A percentile compares a stretch with the other conserved stretches of the same genome.
These are phyloP conservation scores for Pristis pectinata DNA, from an alignment of 2,797 vertebrate genomes.

Conservation along the genomic window DNA sequence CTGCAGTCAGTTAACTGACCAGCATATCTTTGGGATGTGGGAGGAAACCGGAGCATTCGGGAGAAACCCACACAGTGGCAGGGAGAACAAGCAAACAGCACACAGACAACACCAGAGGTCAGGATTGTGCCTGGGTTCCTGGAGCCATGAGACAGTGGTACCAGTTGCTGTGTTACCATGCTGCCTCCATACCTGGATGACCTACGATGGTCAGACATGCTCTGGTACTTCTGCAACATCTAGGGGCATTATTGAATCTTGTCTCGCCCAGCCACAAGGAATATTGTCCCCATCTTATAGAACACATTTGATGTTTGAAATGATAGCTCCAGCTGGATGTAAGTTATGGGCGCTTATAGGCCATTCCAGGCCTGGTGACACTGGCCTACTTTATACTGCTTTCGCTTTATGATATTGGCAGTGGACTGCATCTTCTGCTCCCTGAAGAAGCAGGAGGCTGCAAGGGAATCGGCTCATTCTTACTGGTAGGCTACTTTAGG, in stretches of 20 bases:
- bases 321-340: neutral
- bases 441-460: neutral
- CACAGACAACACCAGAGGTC: no score
- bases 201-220: neutral
- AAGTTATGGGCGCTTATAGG: neutral
- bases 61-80: no score
- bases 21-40: no score
- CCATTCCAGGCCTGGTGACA: neutral
- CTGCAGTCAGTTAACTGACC: no score
- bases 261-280: neutral
- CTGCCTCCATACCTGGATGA: neutral
- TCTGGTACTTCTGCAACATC: neutral
- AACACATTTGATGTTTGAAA: neutral
- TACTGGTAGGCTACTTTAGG: no score
- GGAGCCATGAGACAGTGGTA: no score
- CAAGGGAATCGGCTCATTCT: no score
- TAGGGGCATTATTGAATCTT: neutral
- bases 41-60: no score
- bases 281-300: neutral
- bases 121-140: no score
- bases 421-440: neutral
- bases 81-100: no score
- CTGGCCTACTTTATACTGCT: neutral
- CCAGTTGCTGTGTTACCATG: no score
- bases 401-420: neutral